Base-by-base conservation (phyloP, 1,140 invertebrate species). In the Zaprionus ornatus region DNA sequence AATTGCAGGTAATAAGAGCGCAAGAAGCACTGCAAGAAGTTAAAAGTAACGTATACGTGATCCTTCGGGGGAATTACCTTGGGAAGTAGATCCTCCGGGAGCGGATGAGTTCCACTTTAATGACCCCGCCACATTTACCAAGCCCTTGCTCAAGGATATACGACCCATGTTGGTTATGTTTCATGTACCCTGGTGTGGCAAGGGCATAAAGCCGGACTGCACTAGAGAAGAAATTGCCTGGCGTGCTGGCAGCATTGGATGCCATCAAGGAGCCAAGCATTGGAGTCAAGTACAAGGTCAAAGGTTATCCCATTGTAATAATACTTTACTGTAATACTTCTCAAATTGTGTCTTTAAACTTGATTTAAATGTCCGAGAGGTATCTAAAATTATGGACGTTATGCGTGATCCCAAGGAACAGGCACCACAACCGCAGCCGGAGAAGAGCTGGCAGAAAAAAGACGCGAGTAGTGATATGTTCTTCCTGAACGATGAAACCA, bases 161-260 rank as follows among this genome's bases (percentile, higher is more conserved):
- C 95, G 95, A 69, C 96, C 96, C 29, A 94, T 96, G 56, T 90
- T 98, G 90, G 94, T 98, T 12, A 97, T 98, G 96, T 98, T 98
- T 91, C 98, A 98, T 93, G 97, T 97, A 0, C 97, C 97, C 3
- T 98, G 97, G 97, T 97, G 97, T 93, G 96, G 97, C 91, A 98
- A 98, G 92, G 95, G 95, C 70, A 93, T 98, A 75, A 98, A 98
- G 91, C 97, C 97, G 3, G 96, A 97, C 79, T 98, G 96, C 93
- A 94, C 95, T 10, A 92, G 93, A 71, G 97, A 97, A 21, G 97
- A 97, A 23, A 94, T 7, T 94, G 95, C 70, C 91, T n/a, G n/a
- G n/a, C n/a, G n/a, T 96, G 32, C 82, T 98, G 50, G 97, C 96
- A 25, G 97, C 97, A 1, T 96, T 98, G 79, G 97, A 98, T 94